Evolutionary conservation across 2,797 vertebrate genomes (phyloP).

Genomic region (Tarsius wallacei): DNA sequence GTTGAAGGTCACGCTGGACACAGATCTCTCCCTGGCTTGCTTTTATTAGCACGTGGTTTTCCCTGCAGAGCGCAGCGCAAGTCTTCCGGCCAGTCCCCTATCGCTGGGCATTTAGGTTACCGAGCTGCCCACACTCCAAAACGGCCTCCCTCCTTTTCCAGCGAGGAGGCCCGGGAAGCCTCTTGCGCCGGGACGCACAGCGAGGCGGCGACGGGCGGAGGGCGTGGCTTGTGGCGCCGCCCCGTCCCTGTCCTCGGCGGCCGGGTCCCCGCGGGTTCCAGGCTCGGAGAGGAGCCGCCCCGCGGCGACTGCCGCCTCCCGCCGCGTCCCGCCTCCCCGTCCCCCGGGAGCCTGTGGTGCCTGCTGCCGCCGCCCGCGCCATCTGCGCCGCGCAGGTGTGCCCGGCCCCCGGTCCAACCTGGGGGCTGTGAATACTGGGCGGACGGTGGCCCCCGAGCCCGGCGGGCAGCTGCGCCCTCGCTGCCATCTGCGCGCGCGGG

Average conservation of each 20-base stretch:
- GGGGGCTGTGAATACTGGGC: conserved; percentile 87
- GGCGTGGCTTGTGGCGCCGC: background rate
- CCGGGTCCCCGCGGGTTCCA: background rate
- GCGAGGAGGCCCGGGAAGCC: background rate
- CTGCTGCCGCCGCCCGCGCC: conserved; percentile 70
- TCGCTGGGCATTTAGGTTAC: background rate
- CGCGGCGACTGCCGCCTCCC: rapidly evolving
- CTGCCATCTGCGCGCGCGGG: conserved; percentile 86
- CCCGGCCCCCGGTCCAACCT: conserved; percentile 64
- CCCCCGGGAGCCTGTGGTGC: conserved; percentile 47
- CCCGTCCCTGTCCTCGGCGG: background rate
- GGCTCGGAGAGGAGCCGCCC: background rate
- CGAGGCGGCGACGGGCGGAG: background rate
- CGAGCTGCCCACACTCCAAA: background rate
- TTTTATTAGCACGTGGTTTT: background rate
- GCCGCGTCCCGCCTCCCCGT: background rate
- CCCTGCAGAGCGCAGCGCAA: background rate
- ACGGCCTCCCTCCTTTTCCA: background rate
- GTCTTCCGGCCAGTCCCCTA: background rate
- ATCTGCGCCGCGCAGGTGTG: conserved; percentile 89
- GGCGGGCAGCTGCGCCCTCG: conserved; percentile 87
- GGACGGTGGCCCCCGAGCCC: conserved; percentile 83
- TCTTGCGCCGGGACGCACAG: rapidly evolving
- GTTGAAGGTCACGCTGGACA: background rate
- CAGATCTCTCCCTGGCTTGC: rapidly evolving